Percentiles rank a stretch among this genome's conserved stretches.
phyloP scores from a whole-genome alignment of 1,140 invertebrate species.

The Drosophila rhopaloa region DNA sequence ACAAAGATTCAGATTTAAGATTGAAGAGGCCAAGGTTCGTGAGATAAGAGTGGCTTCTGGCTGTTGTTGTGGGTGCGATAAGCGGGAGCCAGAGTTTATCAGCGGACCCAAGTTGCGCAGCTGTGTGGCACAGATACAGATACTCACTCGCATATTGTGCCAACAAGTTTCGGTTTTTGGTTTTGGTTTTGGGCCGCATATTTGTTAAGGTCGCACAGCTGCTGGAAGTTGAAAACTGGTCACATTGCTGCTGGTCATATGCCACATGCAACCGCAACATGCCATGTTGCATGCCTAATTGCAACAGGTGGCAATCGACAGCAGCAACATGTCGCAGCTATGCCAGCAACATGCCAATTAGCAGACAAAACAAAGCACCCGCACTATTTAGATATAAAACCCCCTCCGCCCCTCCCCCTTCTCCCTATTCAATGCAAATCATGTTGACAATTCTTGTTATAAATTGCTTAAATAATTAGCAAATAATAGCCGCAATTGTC shows the following conservation, averaged over 20 bases:
- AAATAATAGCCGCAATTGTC: slow-evolving; percentile 65
- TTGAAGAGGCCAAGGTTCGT: slow-evolving; percentile 72
- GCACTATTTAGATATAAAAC: not conserved
- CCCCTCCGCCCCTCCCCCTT: not conserved
- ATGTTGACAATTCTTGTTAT: slow-evolving; percentile 28
- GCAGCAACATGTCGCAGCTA: slow-evolving; percentile 42
- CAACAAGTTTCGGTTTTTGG: slow-evolving; percentile 64
- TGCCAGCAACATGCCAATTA: slow-evolving; percentile 51
- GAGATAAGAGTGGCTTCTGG: slow-evolving; percentile 58
- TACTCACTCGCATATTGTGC: slow-evolving; percentile 17
- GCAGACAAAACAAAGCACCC: slow-evolving; percentile 26
- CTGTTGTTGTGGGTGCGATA: slow-evolving; percentile 76
- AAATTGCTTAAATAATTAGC: slow-evolving; percentile 65
- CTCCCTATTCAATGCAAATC: slow-evolving; percentile 32
- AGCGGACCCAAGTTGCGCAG: slow-evolving; percentile 34
- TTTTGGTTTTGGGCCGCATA: slow-evolving; percentile 55
- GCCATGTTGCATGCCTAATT: slow-evolving; percentile 82
- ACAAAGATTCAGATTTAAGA: slow-evolving; percentile 39
- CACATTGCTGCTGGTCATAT: slow-evolving; percentile 75
- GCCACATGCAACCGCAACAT: slow-evolving; percentile 71
- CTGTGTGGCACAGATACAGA: slow-evolving; percentile 53
- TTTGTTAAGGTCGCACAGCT: slow-evolving; percentile 83
- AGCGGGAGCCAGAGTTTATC: slow-evolving; percentile 72
- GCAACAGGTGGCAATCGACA: slow-evolving; percentile 77
- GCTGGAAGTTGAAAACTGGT: slow-evolving; percentile 48